Evolutionary conservation across 37 sponge, comb jelly and placozoan genomes (phyloP).

Genomic region (Hexactinellida sp.): DNA sequence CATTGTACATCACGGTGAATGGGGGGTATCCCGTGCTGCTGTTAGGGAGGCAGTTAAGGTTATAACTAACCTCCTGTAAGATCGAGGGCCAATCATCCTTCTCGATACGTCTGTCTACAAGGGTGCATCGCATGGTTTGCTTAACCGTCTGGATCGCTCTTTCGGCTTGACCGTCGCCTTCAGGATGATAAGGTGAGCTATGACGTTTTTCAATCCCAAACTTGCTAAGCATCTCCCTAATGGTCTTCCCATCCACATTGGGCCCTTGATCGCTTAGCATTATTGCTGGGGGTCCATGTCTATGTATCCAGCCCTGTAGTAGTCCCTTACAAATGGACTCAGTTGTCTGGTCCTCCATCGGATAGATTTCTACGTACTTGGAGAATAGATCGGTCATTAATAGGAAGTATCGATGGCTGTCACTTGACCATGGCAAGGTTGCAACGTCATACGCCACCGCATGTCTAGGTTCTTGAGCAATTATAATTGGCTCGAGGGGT

Average conservation of each 20-base stretch:
- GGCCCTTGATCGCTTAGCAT: not conserved
- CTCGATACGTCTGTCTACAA: not conserved
- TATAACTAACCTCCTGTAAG: not conserved
- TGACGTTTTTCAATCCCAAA: not conserved
- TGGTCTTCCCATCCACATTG: not conserved
- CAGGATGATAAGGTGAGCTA: not conserved
- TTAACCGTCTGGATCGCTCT: not conserved
- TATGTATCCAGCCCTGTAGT: not conserved
- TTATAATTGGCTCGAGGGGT: not conserved
- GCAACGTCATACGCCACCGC: not conserved
- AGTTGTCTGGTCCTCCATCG: not conserved
- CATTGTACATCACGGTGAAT: not conserved
- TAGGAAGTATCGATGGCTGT: not conserved
- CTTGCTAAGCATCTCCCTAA: not conserved
- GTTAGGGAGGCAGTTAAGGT: not conserved
- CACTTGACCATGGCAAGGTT: not conserved
- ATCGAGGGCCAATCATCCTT: not conserved
- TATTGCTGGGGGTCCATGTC: not conserved
- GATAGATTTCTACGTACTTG: not conserved
- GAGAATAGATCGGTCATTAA: not conserved
- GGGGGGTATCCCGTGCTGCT: not conserved
- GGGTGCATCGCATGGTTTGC: not conserved
- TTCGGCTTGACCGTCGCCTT: not conserved
- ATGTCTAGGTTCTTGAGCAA: not conserved
- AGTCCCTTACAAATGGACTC: not conserved